Percentiles rank a stretch among this genome's conserved stretches.
Evolutionary conservation across 2,888 invertebrate species (phyloP).

Genomic region (Xanthorhoe spadicearia): DNA sequence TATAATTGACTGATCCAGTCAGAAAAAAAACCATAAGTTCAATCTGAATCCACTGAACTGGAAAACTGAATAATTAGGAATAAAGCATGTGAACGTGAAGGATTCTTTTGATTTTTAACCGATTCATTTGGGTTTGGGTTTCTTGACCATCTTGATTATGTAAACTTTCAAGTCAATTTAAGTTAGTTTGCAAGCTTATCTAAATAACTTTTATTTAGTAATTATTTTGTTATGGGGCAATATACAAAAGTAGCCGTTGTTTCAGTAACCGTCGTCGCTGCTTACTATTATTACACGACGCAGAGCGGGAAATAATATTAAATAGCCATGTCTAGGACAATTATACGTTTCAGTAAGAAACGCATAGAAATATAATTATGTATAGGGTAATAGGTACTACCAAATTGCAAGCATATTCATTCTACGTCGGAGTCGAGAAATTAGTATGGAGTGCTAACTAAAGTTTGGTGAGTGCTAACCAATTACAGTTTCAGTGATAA

Average conservation of each 20-base stretch:
- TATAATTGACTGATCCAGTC: too few species aligned
- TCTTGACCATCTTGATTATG: constrained; percentile 29
- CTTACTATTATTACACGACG: constrained; percentile 55
- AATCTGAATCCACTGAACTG: too few species aligned
- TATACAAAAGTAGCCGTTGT: constrained; percentile 52
- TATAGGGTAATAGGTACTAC: too few species aligned
- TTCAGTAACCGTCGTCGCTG: constrained; percentile 53
- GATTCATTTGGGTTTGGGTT: background rate
- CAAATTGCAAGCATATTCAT: background rate
- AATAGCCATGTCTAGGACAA: constrained; percentile 4
- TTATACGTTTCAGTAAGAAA: background rate
- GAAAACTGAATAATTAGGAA: too few species aligned
- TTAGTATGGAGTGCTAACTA: background rate
- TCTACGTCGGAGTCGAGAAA: background rate
- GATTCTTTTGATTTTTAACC: too few species aligned
- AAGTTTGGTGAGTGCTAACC: background rate
- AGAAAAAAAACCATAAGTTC: too few species aligned
- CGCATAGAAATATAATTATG: background rate
- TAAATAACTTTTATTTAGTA: constrained; percentile 7
- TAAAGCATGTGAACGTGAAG: background rate
- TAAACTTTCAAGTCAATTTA: background rate
- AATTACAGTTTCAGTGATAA: too few species aligned
- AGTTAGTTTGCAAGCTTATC: background rate
- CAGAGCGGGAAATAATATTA: constrained; percentile 32
- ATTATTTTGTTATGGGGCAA: constrained; percentile 49